phyloP scores from a whole-genome alignment of 1,140 invertebrate species.

The Hyphantria cunea region DNA sequence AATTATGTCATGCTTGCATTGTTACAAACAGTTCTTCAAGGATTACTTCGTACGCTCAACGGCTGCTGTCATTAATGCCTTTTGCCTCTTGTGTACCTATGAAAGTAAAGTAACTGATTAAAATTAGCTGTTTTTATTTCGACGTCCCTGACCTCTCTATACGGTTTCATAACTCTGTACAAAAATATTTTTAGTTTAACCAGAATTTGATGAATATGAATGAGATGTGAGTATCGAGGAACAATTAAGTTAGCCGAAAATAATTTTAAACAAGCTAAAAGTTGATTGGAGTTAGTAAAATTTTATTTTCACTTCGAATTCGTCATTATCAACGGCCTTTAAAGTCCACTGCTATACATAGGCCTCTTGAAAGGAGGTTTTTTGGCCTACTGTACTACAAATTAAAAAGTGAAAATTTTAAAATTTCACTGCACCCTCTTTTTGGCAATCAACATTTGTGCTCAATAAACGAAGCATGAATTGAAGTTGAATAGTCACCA shows the following conservation, averaged over 20 bases:
- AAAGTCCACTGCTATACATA: too few species aligned
- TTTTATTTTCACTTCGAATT: background rate
- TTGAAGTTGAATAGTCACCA: conserved; percentile 8
- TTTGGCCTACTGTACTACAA: too few species aligned
- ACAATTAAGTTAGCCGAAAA: background rate
- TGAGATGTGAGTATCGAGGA: background rate
- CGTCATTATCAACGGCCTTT: too few species aligned
- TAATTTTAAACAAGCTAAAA: too few species aligned
- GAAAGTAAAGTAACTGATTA: background rate
- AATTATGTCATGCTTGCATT: conserved; percentile 16
- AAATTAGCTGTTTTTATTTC: background rate
- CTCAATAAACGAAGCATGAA: conserved; percentile 18
- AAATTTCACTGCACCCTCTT: background rate
- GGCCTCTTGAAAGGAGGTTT: too few species aligned
- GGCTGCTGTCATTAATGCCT: conserved; percentile 20
- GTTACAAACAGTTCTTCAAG: conserved; percentile 14
- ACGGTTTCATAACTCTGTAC: too few species aligned
- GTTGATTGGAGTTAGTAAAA: too few species aligned
- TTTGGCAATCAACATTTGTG: background rate
- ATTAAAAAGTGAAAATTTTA: too few species aligned
- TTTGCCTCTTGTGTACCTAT: background rate
- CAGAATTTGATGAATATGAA: background rate
- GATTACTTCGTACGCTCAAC: too few species aligned
- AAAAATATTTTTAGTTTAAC: background rate
- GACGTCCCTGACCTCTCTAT: too few species aligned